phyloP scores from a whole-genome alignment of 2,888 invertebrate genomes.

The Platycheirus rosarum region DNA sequence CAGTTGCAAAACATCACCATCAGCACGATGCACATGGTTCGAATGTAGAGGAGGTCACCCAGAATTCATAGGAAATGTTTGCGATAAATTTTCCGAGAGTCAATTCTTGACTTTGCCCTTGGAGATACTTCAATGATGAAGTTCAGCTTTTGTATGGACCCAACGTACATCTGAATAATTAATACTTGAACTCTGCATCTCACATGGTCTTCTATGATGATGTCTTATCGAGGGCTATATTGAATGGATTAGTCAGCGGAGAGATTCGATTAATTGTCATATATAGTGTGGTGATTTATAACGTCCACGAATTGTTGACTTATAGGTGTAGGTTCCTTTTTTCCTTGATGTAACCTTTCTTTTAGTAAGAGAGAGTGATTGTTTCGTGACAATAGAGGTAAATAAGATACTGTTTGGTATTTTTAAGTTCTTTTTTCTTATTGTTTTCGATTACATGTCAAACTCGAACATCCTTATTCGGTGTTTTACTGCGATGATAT shows the following conservation, averaged over 20 bases:
- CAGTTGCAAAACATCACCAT: slow-evolving; percentile 39
- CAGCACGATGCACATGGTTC: slow-evolving; percentile 8
- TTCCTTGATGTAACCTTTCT: too few relatives aligned
- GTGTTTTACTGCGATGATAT: too few relatives aligned
- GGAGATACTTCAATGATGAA: slow-evolving; percentile 25
- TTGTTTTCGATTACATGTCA: too few relatives aligned
- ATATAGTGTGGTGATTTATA: slow-evolving; percentile 31
- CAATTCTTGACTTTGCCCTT: slow-evolving; percentile 40
- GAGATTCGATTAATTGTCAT: slow-evolving; percentile 53
- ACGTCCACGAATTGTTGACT: too few relatives aligned
- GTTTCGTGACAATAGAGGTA: too few relatives aligned
- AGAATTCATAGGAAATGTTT: slow-evolving; percentile 37
- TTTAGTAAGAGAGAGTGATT: too few relatives aligned
- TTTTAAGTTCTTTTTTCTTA: too few relatives aligned
- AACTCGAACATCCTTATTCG: too few relatives aligned
- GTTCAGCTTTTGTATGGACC: background rate
- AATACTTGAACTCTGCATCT: slow-evolving; percentile 45
- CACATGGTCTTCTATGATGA: background rate
- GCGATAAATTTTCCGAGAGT: slow-evolving; percentile 47
- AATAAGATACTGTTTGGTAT: too few relatives aligned
- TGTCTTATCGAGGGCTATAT: slow-evolving; percentile 7
- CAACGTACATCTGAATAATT: slow-evolving; percentile 34
- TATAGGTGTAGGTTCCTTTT: too few relatives aligned
- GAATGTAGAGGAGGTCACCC: background rate
- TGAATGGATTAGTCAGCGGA: slow-evolving; percentile 43